Percentiles rank a stretch among this genome's conserved stretches.
phyloP scores from a whole-genome alignment of 2,797 vertebrate genomes.

The Sebastolobus altivelis region DNA sequence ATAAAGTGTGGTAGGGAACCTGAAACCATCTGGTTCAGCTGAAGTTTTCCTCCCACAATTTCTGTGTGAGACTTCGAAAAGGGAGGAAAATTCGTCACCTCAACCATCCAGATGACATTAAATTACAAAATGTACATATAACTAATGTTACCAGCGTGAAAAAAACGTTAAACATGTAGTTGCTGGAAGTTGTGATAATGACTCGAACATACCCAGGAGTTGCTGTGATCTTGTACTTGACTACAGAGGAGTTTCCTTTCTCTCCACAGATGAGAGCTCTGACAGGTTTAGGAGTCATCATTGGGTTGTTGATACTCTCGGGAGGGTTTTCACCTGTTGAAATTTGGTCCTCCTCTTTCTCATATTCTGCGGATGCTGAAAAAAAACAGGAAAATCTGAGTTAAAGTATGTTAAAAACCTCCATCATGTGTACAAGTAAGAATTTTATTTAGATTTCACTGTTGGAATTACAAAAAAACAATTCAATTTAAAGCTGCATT shows the following conservation, averaged over 20 bases:
- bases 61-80: background rate
- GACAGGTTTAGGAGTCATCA: conserved; percentile 75
- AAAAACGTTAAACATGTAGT: background rate
- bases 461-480: background rate
- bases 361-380: conserved; percentile 4
- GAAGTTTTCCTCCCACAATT: background rate
- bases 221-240: conserved; percentile 87
- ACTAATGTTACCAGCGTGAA: background rate
- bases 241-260: conserved; percentile 76
- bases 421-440: background rate
- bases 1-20: too few relatives aligned
- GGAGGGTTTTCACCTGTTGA: background rate
- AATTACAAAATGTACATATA: background rate
- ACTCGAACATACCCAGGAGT: conserved; percentile 81
- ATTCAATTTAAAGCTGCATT: background rate
- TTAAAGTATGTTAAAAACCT: background rate
- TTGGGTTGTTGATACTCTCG: background rate
- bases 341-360: background rate
- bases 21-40: too few relatives aligned
- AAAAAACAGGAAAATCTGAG: conserved; percentile 10
- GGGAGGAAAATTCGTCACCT: background rate
- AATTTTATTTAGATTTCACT: background rate
- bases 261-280: conserved; percentile 74
- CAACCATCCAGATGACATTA: background rate
- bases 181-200: background rate